Base-by-base conservation (phyloP, 2,113 vertebrate species). In the Pionites leucogaster region DNA sequence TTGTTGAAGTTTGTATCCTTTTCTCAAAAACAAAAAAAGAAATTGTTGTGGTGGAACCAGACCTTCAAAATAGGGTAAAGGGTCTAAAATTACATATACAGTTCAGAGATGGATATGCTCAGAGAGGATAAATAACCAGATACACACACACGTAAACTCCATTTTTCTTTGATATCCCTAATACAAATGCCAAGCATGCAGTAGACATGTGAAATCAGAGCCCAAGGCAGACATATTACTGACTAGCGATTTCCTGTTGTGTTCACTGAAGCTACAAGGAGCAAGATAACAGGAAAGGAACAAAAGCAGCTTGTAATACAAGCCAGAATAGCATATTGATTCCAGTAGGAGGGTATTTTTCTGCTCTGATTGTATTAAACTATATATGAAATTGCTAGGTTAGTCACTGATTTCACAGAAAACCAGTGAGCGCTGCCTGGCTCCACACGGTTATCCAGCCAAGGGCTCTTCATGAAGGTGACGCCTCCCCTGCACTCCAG, bases 271-370 rank as follows among this genome's bases (percentile, higher is more conserved):
- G 60, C 76, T 94, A 84, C 63, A 81, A 86, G 55, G 50, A 78
- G 42, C 13, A 53, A 94, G 69, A 84, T 71, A 85, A 95, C 62
- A 87, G 69, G 44, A 71, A 82, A 90, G 28, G 64, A 78, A 92
- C 93, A 90, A 93, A 93, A 86, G 83, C 46, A 90, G 20, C 33
- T 95, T 93, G 85, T 75, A 93, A 86, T 86, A 93, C 68, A 83
- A 94, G 72, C 33, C 39, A 60, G 60, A 86, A 88, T 29, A 57
- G 50, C 47, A 64, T 33, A 86, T 60, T 70, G 64, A 70, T 70
- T 50, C 39, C 7, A 1, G 11, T 55, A 88, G 44, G 23, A 64
- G 10, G 46, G 24, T n/a, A n/a, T 82, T 86, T 88, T 90, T 75
- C 86, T 83, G 59, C 14, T 55, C 24, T 83, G 75, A 62, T 64